These are phyloP conservation scores for Bombus soroeensis DNA, from an alignment of 1,140 invertebrate genomes.

Conservation along the genomic window DNA sequence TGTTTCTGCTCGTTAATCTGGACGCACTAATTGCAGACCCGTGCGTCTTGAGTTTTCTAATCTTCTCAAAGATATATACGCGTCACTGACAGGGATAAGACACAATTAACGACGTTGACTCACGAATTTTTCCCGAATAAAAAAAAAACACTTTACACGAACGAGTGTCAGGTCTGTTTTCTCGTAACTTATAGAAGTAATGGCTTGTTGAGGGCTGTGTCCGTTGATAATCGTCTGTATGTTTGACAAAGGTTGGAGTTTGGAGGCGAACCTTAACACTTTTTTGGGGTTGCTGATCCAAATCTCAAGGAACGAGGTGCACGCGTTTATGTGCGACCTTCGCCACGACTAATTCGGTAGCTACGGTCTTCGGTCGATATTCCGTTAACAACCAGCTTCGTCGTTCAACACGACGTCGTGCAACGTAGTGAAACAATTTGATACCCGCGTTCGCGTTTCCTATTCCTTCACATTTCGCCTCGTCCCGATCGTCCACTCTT, in stretches of 20 bases:
- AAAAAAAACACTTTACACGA: constrained; percentile 6
- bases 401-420: constrained; percentile 28
- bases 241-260: not conserved
- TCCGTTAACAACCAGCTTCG: constrained; percentile 37
- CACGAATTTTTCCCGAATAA: not conserved
- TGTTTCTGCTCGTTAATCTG: constrained; percentile 36
- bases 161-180: not conserved
- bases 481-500: not conserved
- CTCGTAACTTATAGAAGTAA: not conserved
- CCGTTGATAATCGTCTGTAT: not conserved
- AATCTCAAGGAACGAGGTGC: not conserved
- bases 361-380: constrained; percentile 51
- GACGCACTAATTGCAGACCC: not conserved
- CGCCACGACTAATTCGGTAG: constrained; percentile 51
- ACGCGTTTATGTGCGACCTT: constrained; percentile 44
- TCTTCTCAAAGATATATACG: not conserved
- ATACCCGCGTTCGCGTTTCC: not conserved
- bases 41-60: not conserved
- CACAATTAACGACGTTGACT: not conserved
- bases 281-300: not conserved
- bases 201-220: not conserved
- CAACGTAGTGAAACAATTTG: constrained; percentile 29
- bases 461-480: constrained; percentile 18
- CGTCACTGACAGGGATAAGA: not conserved
- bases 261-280: not conserved